A percentile compares a stretch with the other conserved stretches of the same genome.
phyloP scores from a whole-genome alignment of 2,797 vertebrate species.

The Hyperoplus immaculatus region DNA sequence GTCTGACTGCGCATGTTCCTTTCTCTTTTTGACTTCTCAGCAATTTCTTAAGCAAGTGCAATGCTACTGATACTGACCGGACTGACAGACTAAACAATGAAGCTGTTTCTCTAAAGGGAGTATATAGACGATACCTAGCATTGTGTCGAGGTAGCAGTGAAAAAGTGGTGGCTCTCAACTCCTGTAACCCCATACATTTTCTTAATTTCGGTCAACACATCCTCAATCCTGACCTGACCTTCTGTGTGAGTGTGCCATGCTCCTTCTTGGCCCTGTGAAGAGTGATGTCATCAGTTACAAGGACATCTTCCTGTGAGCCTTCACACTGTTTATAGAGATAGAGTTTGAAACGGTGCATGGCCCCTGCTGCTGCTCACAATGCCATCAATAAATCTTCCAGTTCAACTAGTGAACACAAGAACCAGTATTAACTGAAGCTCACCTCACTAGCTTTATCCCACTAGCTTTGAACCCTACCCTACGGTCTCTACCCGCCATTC shows the following conservation, averaged over 20 bases:
- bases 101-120: neutral
- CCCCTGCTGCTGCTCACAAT: neutral
- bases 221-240: neutral
- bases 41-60: neutral
- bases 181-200: neutral
- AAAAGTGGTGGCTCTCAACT: constrained; percentile 1
- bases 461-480: neutral
- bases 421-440: neutral
- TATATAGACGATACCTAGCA: neutral
- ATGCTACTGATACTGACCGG: neutral
- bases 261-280: neutral
- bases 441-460: neutral
- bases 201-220: neutral
- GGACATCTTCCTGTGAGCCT: neutral
- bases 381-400: neutral
- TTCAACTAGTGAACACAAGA: neutral
- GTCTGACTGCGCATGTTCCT: neutral
- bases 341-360: neutral
- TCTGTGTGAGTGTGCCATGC: neutral
- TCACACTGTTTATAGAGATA: neutral
- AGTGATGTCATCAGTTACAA: neutral
- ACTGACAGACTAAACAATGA: neutral
- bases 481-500: neutral
- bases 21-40: neutral
- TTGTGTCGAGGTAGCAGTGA: neutral